These are phyloP conservation scores for Calephelis virginiensis DNA, from an alignment of 1,140 invertebrate genomes.

Conservation along the genomic window DNA sequence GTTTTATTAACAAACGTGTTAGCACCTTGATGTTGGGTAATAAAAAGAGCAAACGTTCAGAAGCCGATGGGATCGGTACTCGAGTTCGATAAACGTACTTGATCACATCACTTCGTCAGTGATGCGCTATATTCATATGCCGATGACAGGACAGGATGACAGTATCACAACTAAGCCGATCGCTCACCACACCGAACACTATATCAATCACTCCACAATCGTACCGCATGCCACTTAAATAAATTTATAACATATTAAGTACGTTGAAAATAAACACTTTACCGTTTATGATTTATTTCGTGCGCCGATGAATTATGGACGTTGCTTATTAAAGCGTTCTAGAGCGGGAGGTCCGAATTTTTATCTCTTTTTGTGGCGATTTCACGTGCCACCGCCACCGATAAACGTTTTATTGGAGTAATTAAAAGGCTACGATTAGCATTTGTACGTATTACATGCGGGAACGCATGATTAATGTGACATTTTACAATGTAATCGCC, in stretches of 20 bases:
- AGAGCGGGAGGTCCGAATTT: constrained; percentile 60
- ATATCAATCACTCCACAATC: constrained; percentile 74
- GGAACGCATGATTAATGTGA: constrained; percentile 58
- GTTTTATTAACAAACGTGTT: constrained; percentile 38
- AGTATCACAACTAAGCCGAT: constrained; percentile 57
- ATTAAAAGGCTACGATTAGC: constrained; percentile 69
- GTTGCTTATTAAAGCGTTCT: constrained; percentile 59
- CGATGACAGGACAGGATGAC: constrained; percentile 43
- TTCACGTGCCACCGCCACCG: constrained; percentile 65
- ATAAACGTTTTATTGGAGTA: constrained; percentile 74
- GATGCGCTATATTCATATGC: constrained; percentile 30
- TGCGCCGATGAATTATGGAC: constrained; percentile 68
- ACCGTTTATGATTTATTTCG: constrained; percentile 75
- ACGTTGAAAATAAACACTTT: constrained; percentile 76
- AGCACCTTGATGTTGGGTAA: constrained; percentile 27
- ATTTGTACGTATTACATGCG: constrained; percentile 52
- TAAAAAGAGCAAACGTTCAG: constrained; percentile 38
- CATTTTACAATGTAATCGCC: constrained; percentile 52
- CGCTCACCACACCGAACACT: constrained; percentile 54
- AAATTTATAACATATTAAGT: constrained; percentile 77
- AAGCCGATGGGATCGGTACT: constrained; percentile 34
- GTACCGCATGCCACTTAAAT: constrained; percentile 73
- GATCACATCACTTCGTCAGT: constrained; percentile 39
- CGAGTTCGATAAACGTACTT: constrained; percentile 34
- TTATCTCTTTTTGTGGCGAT: constrained; percentile 66